Evolutionary conservation across 2,888 invertebrate species (phyloP), one percentile per base, ranked within the genome.

Genomic region (Alsophila aescularia): DNA sequence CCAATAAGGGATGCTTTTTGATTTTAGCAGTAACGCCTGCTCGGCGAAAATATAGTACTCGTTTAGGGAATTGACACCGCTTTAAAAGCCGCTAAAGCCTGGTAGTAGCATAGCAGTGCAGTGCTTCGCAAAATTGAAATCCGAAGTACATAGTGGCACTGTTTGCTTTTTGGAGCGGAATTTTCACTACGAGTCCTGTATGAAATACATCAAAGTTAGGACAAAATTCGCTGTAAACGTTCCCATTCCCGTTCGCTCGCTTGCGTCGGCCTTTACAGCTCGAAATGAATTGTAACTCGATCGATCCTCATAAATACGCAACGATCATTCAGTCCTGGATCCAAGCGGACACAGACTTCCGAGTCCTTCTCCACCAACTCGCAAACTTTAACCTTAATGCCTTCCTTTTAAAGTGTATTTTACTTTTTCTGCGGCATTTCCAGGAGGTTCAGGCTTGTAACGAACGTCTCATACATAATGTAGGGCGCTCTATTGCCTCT

Each of bases 231-330:
- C 14, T 6, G 37, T 12, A 10, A 12, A 8, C 15, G 21, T 12
- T 12, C 37, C 6, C 12, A 7, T 6, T 18, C 27, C 7, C 39
- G 40, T 8, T 42, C 42, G 24, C 13, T 18, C 37, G 29, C 5
- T 5, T 16, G 5, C 9, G 12, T n/a, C n/a, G 15, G 1, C 37
- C 29, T 31, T 16, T 31, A 47, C 35, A 40, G 27, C 37, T 51
- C 50, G 49, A 35, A 39, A 58, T 40, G 52, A 55, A 44, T 62
- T 31, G 43, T 51, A 45, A 40, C 39, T 45, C 49, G 56, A 59
- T 66, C 64, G 66, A 63, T 66, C 45, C 63, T 66, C 62, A 64
- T 64, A 64, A 60, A 66, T 64, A 66, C 64, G 53, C 62, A 64
- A 58, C 62, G 64, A 66, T 64, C 64, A 60, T 52, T 64, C 58